phyloP scores from a whole-genome alignment of 2,888 invertebrate genomes.

The Apantesis nais region DNA sequence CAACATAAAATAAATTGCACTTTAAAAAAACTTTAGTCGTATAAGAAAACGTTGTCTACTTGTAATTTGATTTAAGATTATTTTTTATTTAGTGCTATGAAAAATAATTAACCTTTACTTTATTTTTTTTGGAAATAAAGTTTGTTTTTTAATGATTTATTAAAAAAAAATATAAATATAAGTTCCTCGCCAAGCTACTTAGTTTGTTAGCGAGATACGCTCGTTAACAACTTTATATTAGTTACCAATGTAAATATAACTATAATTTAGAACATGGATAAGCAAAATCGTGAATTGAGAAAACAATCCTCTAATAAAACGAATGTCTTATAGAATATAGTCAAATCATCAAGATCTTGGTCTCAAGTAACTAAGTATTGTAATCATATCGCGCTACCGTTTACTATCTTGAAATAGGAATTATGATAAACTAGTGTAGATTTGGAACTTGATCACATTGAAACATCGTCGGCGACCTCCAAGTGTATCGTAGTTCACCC shows the following conservation, averaged over 20 bases:
- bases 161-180: too few relatives aligned
- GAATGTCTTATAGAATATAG: not conserved
- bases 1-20: not conserved
- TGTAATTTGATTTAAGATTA: not conserved
- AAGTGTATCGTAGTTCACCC: slow-evolving; percentile 12
- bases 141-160: too few relatives aligned
- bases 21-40: not conserved
- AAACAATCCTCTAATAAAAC: not conserved
- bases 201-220: too few relatives aligned
- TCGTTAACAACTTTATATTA: too few relatives aligned
- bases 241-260: too few relatives aligned
- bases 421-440: slow-evolving; percentile 1
- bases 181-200: too few relatives aligned
- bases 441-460: slow-evolving; percentile 2
- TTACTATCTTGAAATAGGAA: slow-evolving; percentile 6
- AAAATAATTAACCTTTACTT: too few relatives aligned
- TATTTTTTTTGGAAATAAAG: too few relatives aligned
- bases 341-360: not conserved
- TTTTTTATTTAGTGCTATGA: not conserved
- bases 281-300: not conserved
- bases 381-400: not conserved
- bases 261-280: not conserved
- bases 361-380: not conserved
- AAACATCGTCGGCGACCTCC: slow-evolving; percentile 7
- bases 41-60: not conserved